Base-by-base conservation (phyloP, 23 tunicate genomes). In the Ciona savignyi region DNA sequence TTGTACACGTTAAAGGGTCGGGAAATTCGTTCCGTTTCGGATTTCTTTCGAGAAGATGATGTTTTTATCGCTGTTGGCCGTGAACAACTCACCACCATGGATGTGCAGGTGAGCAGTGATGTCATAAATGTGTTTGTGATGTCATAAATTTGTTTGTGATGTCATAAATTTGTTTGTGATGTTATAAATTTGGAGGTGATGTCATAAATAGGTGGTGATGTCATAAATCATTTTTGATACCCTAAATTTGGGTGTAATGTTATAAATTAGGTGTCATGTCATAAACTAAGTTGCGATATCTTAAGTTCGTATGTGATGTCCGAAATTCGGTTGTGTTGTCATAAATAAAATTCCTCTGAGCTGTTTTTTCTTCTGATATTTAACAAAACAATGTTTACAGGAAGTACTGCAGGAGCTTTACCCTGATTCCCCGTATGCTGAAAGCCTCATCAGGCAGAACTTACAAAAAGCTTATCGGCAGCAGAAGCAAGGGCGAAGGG, bases 11-110 rank as follows among this genome's bases (percentile, higher is more conserved):
- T 93, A 42, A 93, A 86, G 85, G 98, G 98, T 2, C 70, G 93
- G 22, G 94, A 93, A 64, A 85, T 94, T 30, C 76, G 82, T 23
- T 83, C 93, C 1, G 88, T 94, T 20, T 83, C 93, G 23, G 90
- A 86, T 65, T 94, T 94, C 73, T 94, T 94, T 72, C 77, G 95
- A 6, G 99, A 94, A 79, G 95, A 94, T 75, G 99, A 94, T 72
- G 86, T 84, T 60, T 94, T 94, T 72, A 94, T 94, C 29, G 99
- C 90, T 26, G 98, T 93, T 15, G 93, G 93, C 29, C 69, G 77
- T 74, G 97, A 91, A 56, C 91, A 91, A 76, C 67, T 91, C 4
- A 91, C 90, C 15, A 91, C 97, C 22, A 72, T 70, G 74, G 97
- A 91, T 35, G 84, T 91, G 0, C 97, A 90, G 89, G 97, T 90